Conservation (phyloP, 2,113 vertebrate genomes). For the Panthera uncia region DNA sequence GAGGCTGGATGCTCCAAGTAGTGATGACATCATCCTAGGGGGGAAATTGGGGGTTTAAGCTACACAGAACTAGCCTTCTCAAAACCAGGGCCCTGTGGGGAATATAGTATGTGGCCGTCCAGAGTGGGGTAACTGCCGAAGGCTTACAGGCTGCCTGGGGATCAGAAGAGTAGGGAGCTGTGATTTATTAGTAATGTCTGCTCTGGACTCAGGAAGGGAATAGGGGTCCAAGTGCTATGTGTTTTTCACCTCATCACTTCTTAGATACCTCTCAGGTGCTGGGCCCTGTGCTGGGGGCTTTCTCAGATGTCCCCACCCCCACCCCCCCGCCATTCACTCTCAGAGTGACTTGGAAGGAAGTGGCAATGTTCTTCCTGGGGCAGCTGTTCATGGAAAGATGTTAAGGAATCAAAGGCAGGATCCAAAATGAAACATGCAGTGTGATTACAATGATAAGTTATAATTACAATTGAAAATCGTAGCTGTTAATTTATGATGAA, state of each 20-base stretch:
- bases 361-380: not conserved
- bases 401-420: not conserved
- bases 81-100: accelerated
- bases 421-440: not conserved
- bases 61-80: not conserved
- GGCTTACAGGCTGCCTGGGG: not conserved
- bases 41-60: not conserved
- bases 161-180: not conserved
- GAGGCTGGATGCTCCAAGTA: not conserved
- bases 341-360: not conserved
- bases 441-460: not conserved
- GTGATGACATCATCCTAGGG: not conserved
- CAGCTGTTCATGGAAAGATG: not conserved
- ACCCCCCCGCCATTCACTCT: not conserved
- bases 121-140: not conserved
- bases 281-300: not conserved
- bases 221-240: not conserved
- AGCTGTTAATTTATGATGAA: not conserved
- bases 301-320: not conserved
- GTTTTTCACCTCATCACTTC: not conserved
- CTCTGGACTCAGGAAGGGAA: not conserved
- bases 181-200: not conserved
- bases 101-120: not conserved
- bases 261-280: not conserved
- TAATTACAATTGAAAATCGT: not conserved